Percentiles rank a stretch among this genome's conserved stretches.
Evolutionary conservation across 2,888 invertebrate species (phyloP).

Genomic region (Carpatolechia fugitivella): DNA sequence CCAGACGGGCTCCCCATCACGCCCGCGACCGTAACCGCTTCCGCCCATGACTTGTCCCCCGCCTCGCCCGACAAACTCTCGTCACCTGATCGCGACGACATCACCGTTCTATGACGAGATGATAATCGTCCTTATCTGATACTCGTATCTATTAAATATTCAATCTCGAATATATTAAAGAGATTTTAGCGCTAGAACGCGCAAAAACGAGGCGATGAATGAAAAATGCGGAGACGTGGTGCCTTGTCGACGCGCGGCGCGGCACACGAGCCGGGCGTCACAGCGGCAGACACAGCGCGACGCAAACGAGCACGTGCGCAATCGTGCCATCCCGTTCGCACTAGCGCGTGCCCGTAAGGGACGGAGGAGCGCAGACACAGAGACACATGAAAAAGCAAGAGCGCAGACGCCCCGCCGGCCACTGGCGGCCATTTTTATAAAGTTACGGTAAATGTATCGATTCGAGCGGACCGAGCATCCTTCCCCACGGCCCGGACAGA

Average conservation of each 20-base stretch:
- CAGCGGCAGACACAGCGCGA: conserved; percentile 59
- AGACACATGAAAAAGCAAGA: conserved; percentile 64
- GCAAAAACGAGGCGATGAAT: not conserved
- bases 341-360: conserved; percentile 22
- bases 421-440: conserved; percentile 18
- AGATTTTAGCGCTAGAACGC: too few species aligned
- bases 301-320: conserved; percentile 45
- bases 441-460: not conserved
- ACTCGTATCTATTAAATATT: too few species aligned
- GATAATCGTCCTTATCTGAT: too few species aligned
- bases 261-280: conserved; percentile 56
- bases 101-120: too few species aligned
- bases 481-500: too few species aligned
- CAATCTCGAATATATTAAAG: too few species aligned
- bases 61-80: not conserved
- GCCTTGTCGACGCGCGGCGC: conserved; percentile 39
- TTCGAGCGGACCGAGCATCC: too few species aligned
- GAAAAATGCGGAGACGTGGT: conserved; percentile 37
- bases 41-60: not conserved
- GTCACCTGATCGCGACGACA: too few species aligned
- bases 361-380: not conserved
- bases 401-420: conserved; percentile 57
- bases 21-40: too few species aligned
- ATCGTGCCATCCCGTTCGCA: conserved; percentile 41
- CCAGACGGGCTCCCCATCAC: not conserved